Percentiles rank a stretch among this genome's conserved stretches.
Conservation (phyloP, 2,797 vertebrate genomes). For the Bovichtus diacanthus region DNA sequence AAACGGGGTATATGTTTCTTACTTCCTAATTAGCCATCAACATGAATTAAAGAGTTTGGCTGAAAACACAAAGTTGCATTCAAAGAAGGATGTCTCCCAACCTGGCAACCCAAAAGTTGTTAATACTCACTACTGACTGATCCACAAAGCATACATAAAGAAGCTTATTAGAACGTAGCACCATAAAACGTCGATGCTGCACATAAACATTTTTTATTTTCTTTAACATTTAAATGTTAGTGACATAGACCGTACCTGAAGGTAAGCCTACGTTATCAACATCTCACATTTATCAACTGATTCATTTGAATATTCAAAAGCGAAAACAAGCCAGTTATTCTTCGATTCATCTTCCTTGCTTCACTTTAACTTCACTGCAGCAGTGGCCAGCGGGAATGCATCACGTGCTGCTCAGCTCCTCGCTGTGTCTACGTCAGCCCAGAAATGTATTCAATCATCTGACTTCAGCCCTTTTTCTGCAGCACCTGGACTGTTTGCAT, state of each 20-base stretch:
- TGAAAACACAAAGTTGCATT: not conserved
- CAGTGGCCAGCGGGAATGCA: constrained; percentile 54
- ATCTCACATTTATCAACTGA: constrained; percentile 9
- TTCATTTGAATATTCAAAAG: not conserved
- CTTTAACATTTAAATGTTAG: no score
- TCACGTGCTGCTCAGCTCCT: constrained; percentile 55
- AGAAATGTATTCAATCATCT: constrained; percentile 49
- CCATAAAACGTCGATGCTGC: not conserved
- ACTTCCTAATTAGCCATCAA: no score
- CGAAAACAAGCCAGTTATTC: not conserved
- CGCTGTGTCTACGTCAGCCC: constrained; percentile 56
- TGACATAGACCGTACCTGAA: constrained; percentile 22
- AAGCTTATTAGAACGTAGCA: not conserved
- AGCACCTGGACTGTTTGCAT: constrained; percentile 48
- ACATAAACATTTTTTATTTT: no score
- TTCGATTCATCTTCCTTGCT: constrained; percentile 22
- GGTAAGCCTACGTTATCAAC: not conserved
- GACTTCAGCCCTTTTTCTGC: constrained; percentile 47
- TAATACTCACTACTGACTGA: not conserved
- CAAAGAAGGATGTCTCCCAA: not conserved
- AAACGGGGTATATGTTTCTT: no score
- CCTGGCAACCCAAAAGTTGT: not conserved
- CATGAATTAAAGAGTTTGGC: not conserved
- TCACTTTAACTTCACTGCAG: constrained; percentile 41
- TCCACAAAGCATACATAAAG: not conserved